phyloP scores from a whole-genome alignment of 2,113 vertebrate species.

The Rallus limicola region DNA sequence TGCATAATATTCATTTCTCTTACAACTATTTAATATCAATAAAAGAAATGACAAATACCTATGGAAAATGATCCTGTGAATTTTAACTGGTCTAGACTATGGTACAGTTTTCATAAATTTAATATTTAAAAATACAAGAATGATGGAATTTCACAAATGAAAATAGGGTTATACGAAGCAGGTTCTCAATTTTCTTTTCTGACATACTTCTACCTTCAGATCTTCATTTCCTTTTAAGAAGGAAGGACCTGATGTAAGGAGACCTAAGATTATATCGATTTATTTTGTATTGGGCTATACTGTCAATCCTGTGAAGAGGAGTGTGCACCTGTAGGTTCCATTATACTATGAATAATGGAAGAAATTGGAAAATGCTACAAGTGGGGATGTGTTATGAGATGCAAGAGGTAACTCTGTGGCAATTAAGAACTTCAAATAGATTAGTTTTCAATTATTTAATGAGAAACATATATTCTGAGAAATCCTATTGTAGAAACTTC shows the following conservation, averaged over 20 bases:
- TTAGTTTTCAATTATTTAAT: neutral
- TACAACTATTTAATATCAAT: neutral
- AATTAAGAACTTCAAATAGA: rapidly evolving
- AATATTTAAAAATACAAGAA: neutral
- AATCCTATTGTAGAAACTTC: rapidly evolving
- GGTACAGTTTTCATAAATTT: neutral
- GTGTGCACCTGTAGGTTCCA: neutral
- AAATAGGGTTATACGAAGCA: neutral
- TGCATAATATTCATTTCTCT: neutral
- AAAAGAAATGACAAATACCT: neutral
- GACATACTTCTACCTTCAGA: neutral
- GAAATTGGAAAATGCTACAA: neutral
- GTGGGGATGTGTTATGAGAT: rapidly evolving
- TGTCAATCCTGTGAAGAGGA: neutral
- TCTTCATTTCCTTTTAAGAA: neutral
- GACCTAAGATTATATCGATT: neutral
- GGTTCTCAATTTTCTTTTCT: neutral
- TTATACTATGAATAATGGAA: neutral
- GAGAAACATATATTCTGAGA: neutral
- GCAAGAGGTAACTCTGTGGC: neutral
- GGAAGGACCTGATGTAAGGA: neutral
- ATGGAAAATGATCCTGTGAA: neutral
- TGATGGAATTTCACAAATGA: neutral
- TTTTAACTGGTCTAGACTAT: neutral
- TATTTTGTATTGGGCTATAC: neutral